Conservation (phyloP, 2,113 vertebrate species). For the Procapra przewalskii region DNA sequence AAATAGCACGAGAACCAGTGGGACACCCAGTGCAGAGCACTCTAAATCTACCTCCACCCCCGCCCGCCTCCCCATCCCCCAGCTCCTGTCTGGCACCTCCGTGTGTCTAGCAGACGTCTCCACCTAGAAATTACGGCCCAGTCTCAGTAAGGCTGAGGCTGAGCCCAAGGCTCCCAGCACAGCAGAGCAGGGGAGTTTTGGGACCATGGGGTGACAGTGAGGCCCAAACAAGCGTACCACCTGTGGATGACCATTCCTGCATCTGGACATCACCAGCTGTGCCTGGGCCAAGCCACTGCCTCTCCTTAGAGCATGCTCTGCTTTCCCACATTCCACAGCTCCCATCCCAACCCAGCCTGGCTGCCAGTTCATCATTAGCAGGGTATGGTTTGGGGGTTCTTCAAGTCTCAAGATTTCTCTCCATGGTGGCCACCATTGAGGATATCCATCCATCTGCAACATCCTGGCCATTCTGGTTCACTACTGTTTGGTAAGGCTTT, state of each 20-base stretch:
- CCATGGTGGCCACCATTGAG: neutral
- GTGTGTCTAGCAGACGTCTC: neutral
- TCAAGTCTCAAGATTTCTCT: neutral
- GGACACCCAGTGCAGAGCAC: neutral
- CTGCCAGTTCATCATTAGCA: neutral
- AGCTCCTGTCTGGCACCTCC: neutral
- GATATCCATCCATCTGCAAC: neutral
- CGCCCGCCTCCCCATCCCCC: neutral
- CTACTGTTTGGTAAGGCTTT: neutral
- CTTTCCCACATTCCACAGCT: neutral
- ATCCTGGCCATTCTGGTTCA: neutral
- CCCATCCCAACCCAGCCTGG: neutral
- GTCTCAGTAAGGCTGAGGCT: neutral
- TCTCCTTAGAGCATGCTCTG: neutral
- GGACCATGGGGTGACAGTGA: neutral
- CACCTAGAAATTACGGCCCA: neutral
- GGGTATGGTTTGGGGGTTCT: neutral
- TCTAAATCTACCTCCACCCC: neutral
- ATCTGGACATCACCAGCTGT: neutral
- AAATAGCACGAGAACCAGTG: neutral
- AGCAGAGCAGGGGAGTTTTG: neutral
- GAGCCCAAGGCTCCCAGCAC: neutral
- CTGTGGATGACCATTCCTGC: neutral
- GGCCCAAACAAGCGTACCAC: neutral
- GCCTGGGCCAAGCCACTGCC: neutral